Evolutionary conservation across 2,113 vertebrate genomes (phyloP).

Genomic region (Motacilla tschutschensis): DNA sequence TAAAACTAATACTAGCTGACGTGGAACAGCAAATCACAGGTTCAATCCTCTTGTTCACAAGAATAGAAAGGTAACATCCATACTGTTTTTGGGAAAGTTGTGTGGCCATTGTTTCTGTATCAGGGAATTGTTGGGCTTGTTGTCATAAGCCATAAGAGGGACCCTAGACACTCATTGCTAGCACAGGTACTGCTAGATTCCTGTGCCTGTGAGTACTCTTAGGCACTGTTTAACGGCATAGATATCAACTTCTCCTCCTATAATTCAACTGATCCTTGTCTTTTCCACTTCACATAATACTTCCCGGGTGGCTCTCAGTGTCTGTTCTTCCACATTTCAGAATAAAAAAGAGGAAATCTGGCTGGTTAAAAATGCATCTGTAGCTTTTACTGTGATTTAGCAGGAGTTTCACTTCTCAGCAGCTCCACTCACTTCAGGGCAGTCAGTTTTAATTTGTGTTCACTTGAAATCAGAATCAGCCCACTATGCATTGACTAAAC

Average conservation of each 20-base stretch:
- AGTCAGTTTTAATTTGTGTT: slow-evolving; percentile 11
- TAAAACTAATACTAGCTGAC: not conserved
- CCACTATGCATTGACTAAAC: not conserved
- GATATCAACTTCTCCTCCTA: not conserved
- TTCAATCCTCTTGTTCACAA: not conserved
- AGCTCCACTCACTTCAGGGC: not conserved
- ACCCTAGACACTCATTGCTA: not conserved
- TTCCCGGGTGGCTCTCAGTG: not conserved
- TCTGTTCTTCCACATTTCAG: not conserved
- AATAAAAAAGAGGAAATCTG: not conserved
- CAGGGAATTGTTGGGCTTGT: not conserved
- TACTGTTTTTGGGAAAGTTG: not conserved
- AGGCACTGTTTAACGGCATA: not conserved
- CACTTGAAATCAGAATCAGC: not conserved
- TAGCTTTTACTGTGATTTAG: not conserved
- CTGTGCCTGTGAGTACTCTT: not conserved
- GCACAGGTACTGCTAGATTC: not conserved
- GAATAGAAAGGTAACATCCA: not conserved
- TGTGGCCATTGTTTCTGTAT: not conserved
- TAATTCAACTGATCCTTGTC: not conserved
- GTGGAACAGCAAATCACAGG: rapidly evolving
- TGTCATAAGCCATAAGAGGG: not conserved
- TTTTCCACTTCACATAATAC: not conserved
- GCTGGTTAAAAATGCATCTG: not conserved
- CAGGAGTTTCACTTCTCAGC: not conserved